Base-by-base conservation (phyloP, 2,113 vertebrate species). In the Planiliza haematocheilus region DNA sequence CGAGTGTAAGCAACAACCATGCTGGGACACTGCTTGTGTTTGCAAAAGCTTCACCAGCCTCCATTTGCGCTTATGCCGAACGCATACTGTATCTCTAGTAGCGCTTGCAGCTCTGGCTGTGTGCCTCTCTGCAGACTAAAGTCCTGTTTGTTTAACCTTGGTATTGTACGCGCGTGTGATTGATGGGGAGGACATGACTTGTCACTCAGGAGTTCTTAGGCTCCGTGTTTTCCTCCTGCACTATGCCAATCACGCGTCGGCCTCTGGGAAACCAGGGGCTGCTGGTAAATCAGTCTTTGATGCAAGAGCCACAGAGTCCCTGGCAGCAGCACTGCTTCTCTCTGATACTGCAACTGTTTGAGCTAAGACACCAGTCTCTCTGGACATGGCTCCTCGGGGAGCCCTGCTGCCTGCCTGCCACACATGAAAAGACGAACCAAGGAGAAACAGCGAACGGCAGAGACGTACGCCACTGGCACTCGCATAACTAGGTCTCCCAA, bases 221-320 rank as follows among this genome's bases (percentile, higher is more conserved):
- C 55, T 84, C 62, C 48, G 53, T 38, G 34, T 77, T 65, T 37
- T 80, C 45, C 42, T 49, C 60, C 45, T 62, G 65, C 56, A 6
- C 61, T 53, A 66, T 70, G 84, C 80, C 84, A 84, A 88, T 88
- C 86, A 86, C 1, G 17, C 60, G 34, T 41, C 18, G 57, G 82
- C 82, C 78, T 72, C 59, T 50, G 73, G 74, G 70, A 77, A 71
- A 68, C 74, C 42, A 52, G 63, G 76, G 69, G 67, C 79, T 70
- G 81, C 67, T 76, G 73, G 72, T 63, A 77, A 88, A 87, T 83
- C 78, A 38, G 81, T 45, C 68, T 89, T 87, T 89, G 78, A 91
- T 84, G 89, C 71, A 48, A 65, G 52, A 72, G 73, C 68, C 0
- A 53, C 67, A 75, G 63, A 79, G 77, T 74, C 81, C 61, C 76